phyloP scores from a whole-genome alignment of 2,797 vertebrate genomes.

The Oophaga sylvatica region DNA sequence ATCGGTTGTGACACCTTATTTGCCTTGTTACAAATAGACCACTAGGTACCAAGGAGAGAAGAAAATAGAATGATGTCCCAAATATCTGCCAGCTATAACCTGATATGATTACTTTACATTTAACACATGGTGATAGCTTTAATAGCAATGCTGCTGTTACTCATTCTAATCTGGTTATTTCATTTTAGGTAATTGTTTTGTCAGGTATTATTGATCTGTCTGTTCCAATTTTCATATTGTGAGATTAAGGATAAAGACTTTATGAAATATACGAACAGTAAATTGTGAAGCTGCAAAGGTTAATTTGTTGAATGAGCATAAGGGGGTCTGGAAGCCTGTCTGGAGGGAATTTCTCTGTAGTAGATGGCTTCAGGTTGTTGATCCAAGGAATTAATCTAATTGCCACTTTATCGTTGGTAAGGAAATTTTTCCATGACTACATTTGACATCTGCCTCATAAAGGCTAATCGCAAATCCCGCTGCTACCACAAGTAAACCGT shows the following conservation, averaged over 20 bases:
- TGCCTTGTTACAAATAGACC: neutral
- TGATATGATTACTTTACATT: neutral
- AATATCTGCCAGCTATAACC: neutral
- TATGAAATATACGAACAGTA: neutral
- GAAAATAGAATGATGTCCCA: neutral
- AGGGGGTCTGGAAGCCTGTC: neutral
- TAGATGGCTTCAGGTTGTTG: neutral
- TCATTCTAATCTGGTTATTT: neutral
- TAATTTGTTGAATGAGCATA: neutral
- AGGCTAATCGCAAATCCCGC: too few relatives aligned
- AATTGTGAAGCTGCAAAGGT: neutral
- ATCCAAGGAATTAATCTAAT: neutral
- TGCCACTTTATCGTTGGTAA: neutral
- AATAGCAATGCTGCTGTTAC: neutral
- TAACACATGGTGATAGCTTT: neutral
- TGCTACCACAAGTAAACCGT: too few relatives aligned
- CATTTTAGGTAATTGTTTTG: neutral
- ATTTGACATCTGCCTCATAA: too few relatives aligned
- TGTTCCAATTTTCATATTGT: neutral
- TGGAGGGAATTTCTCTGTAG: neutral
- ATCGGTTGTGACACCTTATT: conserved; percentile 16
- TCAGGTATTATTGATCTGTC: neutral
- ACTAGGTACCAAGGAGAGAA: neutral
- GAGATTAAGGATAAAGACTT: neutral
- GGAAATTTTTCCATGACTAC: neutral